phyloP scores from a whole-genome alignment of 2,888 invertebrate genomes.

The Dolichomitus sp. region DNA sequence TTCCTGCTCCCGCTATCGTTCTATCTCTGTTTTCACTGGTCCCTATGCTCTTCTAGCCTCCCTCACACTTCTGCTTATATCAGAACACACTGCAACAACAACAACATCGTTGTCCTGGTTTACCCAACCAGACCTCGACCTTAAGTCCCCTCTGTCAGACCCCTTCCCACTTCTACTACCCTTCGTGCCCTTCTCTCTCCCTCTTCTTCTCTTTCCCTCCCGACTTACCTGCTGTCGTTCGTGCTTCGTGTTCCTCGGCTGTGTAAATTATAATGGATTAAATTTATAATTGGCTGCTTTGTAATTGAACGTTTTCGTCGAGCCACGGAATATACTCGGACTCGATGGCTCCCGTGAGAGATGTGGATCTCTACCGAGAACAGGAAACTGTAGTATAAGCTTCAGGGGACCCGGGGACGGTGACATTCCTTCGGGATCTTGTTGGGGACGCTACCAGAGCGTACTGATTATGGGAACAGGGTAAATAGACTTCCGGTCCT shows the following conservation, averaged over 20 bases:
- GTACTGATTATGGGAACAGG: conserved; percentile 21
- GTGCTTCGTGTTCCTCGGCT: conserved; percentile 52
- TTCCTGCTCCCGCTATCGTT: conserved; percentile 69
- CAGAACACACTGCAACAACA: conserved; percentile 38
- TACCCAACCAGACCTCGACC: conserved; percentile 49
- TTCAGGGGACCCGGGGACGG: neutral
- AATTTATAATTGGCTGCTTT: conserved; percentile 82
- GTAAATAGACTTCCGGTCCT: conserved; percentile 32
- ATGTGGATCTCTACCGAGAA: conserved; percentile 40
- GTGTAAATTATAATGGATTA: conserved; percentile 81
- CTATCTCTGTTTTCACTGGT: conserved; percentile 44
- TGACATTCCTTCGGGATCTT: conserved; percentile 21
- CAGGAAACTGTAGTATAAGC: conserved; percentile 8
- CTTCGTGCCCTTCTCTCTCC: neutral
- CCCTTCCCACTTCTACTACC: neutral
- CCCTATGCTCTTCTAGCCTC: conserved; percentile 44
- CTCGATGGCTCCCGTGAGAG: conserved; percentile 49
- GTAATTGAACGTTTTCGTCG: conserved; percentile 72
- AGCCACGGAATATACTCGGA: conserved; percentile 31
- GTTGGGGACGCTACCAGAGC: conserved; percentile 5
- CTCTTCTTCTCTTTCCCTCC: neutral
- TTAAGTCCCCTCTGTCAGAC: conserved; percentile 31
- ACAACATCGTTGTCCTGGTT: conserved; percentile 41
- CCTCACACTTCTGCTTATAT: conserved; percentile 22
- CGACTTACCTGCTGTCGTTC: conserved; percentile 49